These are phyloP conservation scores for Eulithis prunata DNA, from an alignment of 2,888 invertebrate genomes.

Conservation along the genomic window DNA sequence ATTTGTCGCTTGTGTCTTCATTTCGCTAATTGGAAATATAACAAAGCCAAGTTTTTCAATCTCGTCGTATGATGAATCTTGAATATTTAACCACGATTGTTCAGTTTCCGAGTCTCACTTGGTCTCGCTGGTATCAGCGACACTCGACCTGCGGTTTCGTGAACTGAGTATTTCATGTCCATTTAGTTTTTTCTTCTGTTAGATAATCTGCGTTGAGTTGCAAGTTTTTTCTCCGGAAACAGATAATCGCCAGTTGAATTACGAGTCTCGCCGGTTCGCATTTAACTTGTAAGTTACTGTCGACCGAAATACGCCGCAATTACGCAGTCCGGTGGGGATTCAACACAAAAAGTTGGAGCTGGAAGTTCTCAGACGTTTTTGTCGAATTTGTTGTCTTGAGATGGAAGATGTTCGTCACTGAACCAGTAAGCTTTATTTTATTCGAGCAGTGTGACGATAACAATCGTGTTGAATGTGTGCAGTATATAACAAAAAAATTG, in stretches of 20 bases:
- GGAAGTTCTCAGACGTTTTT: neutral
- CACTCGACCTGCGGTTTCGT: conserved; percentile 11
- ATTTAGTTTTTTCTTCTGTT: neutral
- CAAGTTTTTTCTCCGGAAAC: conserved; percentile 28
- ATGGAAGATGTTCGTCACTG: neutral
- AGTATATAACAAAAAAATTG: too few species aligned
- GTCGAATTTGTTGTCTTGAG: neutral
- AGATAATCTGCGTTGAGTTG: conserved; percentile 1
- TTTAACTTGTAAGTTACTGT: conserved; percentile 5
- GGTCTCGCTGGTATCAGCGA: conserved; percentile 1
- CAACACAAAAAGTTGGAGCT: conserved; percentile 3
- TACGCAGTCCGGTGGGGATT: conserved; percentile 14
- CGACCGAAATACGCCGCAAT: conserved; percentile 17
- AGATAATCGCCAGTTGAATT: conserved; percentile 26
- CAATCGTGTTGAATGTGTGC: neutral
- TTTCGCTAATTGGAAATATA: too few species aligned
- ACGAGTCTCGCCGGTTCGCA: conserved; percentile 16
- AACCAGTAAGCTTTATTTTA: neutral
- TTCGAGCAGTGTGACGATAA: neutral
- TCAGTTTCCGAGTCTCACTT: neutral
- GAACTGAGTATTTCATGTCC: neutral
- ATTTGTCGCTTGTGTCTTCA: too few species aligned
- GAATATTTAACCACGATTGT: neutral
- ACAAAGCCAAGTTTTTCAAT: too few species aligned
- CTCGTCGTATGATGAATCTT: too few species aligned